Evolutionary conservation across 2,888 invertebrate species (phyloP).

Genomic region (Heliconius ethilla): DNA sequence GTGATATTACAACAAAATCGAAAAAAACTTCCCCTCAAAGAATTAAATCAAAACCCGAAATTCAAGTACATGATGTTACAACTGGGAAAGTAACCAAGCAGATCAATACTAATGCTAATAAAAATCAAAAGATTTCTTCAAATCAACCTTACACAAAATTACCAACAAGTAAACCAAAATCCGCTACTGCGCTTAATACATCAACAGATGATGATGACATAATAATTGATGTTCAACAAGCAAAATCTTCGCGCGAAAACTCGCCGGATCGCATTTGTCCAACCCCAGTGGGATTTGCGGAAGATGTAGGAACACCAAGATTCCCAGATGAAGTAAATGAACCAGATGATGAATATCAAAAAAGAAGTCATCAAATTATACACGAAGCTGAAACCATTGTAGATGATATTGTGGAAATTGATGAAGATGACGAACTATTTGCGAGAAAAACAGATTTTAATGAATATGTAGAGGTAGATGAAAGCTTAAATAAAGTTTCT

Average conservation of each 20-base stretch:
- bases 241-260: constrained; percentile 88
- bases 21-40: constrained; percentile 71
- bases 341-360: constrained; percentile 85
- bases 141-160: constrained; percentile 65
- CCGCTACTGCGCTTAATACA: constrained; percentile 78
- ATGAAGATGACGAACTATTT: constrained; percentile 78
- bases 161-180: constrained; percentile 71
- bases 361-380: constrained; percentile 68
- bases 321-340: constrained; percentile 89
- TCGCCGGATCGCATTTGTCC: constrained; percentile 88
- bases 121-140: constrained; percentile 56
- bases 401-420: constrained; percentile 80
- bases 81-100: constrained; percentile 58
- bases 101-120: constrained; percentile 48
- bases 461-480: constrained; percentile 70
- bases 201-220: constrained; percentile 81
- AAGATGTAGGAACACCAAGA: constrained; percentile 83
- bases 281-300: constrained; percentile 82
- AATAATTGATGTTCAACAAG: constrained; percentile 86
- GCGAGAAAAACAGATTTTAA: constrained; percentile 63
- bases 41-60: constrained; percentile 77
- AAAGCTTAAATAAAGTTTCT: constrained; percentile 80
- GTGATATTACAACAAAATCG: constrained; percentile 81
- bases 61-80: constrained; percentile 69
- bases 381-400: constrained; percentile 84